These are phyloP conservation scores for Aporophyla lueneburgensis DNA, from an alignment of 2,888 invertebrate species.

Conservation along the genomic window DNA sequence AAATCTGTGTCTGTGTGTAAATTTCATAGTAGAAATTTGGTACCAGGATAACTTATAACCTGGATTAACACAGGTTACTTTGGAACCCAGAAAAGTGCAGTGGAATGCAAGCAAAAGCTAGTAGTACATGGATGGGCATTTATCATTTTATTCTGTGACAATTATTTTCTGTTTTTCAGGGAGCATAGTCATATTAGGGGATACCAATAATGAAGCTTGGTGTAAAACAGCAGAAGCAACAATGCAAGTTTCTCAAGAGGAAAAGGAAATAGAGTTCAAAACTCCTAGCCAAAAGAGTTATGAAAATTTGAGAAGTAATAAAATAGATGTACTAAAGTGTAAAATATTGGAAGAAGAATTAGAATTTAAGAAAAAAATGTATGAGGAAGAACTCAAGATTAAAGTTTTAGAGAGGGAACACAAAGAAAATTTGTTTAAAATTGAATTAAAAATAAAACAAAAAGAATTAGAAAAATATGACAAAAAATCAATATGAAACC, in stretches of 20 bases:
- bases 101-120: neutral
- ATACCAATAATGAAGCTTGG: conserved; percentile 1
- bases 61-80: neutral
- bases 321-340: neutral
- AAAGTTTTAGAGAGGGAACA: conserved; percentile 7
- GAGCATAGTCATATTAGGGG: neutral
- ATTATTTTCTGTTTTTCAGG: conserved; percentile 5
- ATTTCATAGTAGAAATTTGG: neutral
- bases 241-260: neutral
- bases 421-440: conserved; percentile 1
- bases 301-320: neutral
- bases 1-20: too few species aligned
- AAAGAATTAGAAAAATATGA: conserved; percentile 7
- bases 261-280: neutral
- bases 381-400: neutral
- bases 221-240: neutral
- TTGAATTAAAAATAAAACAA: neutral
- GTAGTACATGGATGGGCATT: neutral
- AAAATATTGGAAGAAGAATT: conserved; percentile 9
- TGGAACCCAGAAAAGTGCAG: neutral
- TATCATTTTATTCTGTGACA: neutral
- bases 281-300: neutral
- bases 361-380: conserved; percentile 1
- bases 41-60: neutral
- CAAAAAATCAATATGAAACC: too few species aligned